Evolutionary conservation across 2,888 invertebrate species (phyloP), one percentile per base, ranked within the genome.

Genomic region (Pardosa pseudoannulata): DNA sequence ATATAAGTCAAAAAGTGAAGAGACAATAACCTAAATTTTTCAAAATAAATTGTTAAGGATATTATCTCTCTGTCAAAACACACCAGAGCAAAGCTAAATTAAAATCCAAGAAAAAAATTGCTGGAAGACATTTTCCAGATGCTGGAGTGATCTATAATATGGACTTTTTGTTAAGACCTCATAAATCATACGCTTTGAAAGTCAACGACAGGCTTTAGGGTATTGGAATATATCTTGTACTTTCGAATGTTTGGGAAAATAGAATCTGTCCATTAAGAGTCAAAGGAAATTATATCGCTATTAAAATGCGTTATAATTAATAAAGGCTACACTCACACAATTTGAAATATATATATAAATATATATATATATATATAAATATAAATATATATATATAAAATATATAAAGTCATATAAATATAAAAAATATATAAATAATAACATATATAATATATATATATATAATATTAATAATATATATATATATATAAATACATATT

Each of bases 51-150:
- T 46, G 16, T 13, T 13, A 16, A 46, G 16, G 16, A 13, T 46
- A 36, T 46, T 16, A 6, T 16, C 27, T 5, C 56, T 19, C 5
- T 2, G 1, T 23, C 56, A 56, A 2, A 3, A 23, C 56, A 56
- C 41, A 46, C 6, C 9, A 23, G 2, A 29, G 19, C 23, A 27
- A 64, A 74, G 36, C 39, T 39, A 74, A 74, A 74, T 74, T 74
- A 74, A 64, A 39, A 36, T 27, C 56, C n/a, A 16, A 67, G 32
- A 7, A 31, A 31, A 31, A 80, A n/a, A 39, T 46, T 67, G 23
- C 50, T 72, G 31, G 31, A 67, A 29, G 65, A 29, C 31, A 16
- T 29, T 39, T 19, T 9, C 36, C 68, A 68, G 68, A 68, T 39
- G 68, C 29, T 7, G 19, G 6, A 19, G 6, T 68, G 27, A 27